phyloP scores from a whole-genome alignment of 2,888 invertebrate species.

The Aleiodes alternator region DNA sequence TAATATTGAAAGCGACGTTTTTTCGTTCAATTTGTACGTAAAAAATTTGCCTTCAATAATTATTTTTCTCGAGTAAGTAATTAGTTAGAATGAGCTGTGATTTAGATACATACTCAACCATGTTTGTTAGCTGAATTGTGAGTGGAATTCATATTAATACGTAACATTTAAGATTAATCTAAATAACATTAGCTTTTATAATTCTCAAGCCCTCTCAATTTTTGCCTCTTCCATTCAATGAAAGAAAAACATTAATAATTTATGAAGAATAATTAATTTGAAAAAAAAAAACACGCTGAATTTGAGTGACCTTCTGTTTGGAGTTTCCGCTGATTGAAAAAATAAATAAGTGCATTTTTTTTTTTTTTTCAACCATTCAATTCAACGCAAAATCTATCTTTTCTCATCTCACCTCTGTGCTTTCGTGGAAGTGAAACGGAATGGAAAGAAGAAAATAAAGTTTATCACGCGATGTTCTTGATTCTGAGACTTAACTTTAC shows the following conservation, averaged over 20 bases:
- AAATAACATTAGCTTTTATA: slow-evolving; percentile 2
- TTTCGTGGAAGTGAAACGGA: slow-evolving; percentile 5
- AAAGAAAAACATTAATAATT: background rate
- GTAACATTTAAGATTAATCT: slow-evolving; percentile 15
- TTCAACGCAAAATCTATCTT: slow-evolving; percentile 12
- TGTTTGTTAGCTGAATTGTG: slow-evolving; percentile 59
- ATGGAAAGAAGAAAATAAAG: background rate
- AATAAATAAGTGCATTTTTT: slow-evolving; percentile 8
- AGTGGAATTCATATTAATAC: background rate
- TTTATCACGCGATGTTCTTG: slow-evolving; percentile 19
- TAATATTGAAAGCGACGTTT: too few relatives aligned
- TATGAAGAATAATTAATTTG: background rate
- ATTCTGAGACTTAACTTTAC: slow-evolving; percentile 24
- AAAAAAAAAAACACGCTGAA: background rate
- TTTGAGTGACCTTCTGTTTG: slow-evolving; percentile 29
- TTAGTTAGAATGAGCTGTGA: slow-evolving; percentile 75
- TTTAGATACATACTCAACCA: slow-evolving; percentile 73
- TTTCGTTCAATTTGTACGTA: too few relatives aligned
- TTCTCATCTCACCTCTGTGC: slow-evolving; percentile 8
- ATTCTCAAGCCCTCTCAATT: background rate
- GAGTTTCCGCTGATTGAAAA: slow-evolving; percentile 19
- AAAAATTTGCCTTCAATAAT: slow-evolving; percentile 46
- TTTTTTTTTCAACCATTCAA: too few relatives aligned
- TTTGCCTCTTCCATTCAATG: background rate
- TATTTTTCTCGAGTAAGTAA: slow-evolving; percentile 67